A percentile compares a stretch with the other conserved stretches of the same genome.
Conservation (phyloP, 1,140 invertebrate genomes). For the Drosophila ananassae region DNA sequence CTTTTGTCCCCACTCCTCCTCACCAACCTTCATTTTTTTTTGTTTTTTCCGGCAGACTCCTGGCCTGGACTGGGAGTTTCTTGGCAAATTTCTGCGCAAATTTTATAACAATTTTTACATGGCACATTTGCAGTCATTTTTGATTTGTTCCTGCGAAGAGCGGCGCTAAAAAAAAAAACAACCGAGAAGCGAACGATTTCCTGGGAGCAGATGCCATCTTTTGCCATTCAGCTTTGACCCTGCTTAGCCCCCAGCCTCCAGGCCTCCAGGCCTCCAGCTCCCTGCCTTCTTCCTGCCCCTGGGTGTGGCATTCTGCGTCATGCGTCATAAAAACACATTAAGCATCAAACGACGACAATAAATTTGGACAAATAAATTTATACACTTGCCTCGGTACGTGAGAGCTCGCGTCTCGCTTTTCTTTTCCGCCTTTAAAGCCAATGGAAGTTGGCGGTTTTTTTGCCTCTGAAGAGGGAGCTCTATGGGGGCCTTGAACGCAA, state of each 20-base stretch:
- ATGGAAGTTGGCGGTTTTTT: too few species aligned
- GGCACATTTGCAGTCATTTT: slow-evolving; percentile 79
- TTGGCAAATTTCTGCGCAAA: slow-evolving; percentile 66
- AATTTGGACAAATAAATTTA: slow-evolving; percentile 74
- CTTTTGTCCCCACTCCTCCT: slow-evolving; percentile 33
- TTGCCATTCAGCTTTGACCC: slow-evolving; percentile 75
- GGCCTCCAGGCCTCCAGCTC: too few species aligned
- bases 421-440: slow-evolving; percentile 4
- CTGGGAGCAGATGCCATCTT: slow-evolving; percentile 52
- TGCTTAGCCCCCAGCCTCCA: slow-evolving; percentile 8
- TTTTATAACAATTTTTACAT: slow-evolving; percentile 76
- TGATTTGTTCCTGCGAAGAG: slow-evolving; percentile 53
- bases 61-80: slow-evolving; percentile 1
- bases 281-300: background rate
- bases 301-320: slow-evolving; percentile 49
- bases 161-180: slow-evolving; percentile 5
- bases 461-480: too few species aligned
- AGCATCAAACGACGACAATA: slow-evolving; percentile 75
- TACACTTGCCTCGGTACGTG: slow-evolving; percentile 24
- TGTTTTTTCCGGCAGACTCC: background rate
- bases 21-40: slow-evolving; percentile 5
- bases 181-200: slow-evolving; percentile 12
- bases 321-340: slow-evolving; percentile 80
- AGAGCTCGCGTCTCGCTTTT: background rate
- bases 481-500: background rate